phyloP scores from a whole-genome alignment of 1,140 invertebrate species.

The Caenorhabditis tropicalis region DNA sequence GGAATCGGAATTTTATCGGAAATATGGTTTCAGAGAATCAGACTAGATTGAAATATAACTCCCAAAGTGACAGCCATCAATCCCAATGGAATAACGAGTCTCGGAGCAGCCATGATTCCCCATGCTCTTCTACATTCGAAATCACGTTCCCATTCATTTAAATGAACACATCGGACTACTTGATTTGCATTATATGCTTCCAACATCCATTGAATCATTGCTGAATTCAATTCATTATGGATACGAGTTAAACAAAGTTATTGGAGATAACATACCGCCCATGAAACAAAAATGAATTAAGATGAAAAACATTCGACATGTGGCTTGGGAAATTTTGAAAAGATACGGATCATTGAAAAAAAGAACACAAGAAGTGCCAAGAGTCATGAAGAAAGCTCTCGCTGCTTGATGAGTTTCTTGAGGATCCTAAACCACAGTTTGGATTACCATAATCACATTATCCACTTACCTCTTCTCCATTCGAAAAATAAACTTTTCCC shows the following conservation, averaged over 20 bases:
- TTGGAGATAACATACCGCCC: background rate
- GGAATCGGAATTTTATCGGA: background rate
- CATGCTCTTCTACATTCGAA: background rate
- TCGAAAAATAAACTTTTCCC: background rate
- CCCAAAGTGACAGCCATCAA: background rate
- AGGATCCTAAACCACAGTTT: background rate
- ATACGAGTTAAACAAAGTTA: background rate
- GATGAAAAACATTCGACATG: conserved; percentile 19
- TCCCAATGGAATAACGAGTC: background rate
- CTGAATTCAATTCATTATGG: background rate
- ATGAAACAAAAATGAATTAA: conserved; percentile 20
- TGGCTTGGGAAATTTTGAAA: background rate
- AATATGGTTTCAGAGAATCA: background rate
- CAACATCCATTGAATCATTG: conserved; percentile 39
- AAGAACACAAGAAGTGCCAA: background rate
- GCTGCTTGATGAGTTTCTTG: conserved; percentile 32
- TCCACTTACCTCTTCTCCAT: background rate
- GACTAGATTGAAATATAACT: background rate
- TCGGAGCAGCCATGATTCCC: conserved; percentile 4
- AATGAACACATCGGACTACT: conserved; percentile 33
- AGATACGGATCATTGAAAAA: conserved; percentile 30
- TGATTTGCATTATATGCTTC: conserved; percentile 33
- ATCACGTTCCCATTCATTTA: conserved; percentile 23
- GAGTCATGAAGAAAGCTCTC: background rate
- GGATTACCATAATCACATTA: background rate